Conservation (phyloP, 2,113 vertebrate genomes). For the Marcusenius ussheri region DNA sequence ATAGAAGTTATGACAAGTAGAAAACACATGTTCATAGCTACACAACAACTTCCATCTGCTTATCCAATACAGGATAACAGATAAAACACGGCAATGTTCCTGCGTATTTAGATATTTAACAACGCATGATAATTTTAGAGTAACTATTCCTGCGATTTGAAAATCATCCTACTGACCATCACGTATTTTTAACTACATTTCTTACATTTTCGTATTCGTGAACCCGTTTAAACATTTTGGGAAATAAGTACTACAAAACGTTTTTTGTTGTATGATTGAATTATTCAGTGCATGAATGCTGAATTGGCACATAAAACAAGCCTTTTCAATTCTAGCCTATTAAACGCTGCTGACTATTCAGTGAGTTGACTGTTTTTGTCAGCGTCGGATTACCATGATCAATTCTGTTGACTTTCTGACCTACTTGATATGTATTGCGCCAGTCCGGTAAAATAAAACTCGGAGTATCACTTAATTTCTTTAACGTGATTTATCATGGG, state of each 20-base stretch:
- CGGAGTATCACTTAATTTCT: neutral
- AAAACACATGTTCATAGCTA: neutral
- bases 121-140: neutral
- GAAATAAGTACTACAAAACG: neutral
- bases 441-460: neutral
- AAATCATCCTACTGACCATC: neutral
- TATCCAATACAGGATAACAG: neutral
- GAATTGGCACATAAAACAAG: neutral
- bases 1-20: neutral
- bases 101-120: neutral
- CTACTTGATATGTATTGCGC: neutral
- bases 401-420: slow-evolving; percentile 8
- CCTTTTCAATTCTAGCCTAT: neutral
- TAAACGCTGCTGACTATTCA: slow-evolving; percentile 1
- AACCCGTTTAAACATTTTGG: neutral
- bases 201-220: neutral
- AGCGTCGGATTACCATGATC: slow-evolving; percentile 12
- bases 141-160: neutral
- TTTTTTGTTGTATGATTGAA: slow-evolving; percentile 7
- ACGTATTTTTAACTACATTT: neutral
- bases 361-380: neutral
- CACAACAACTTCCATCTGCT: neutral
- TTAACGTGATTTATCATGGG: neutral
- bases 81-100: neutral
- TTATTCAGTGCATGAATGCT: slow-evolving; percentile 2